Evolutionary conservation across 2,113 vertebrate genomes (phyloP), one percentile per base, ranked within the genome.

Genomic region (Myotis davidii): DNA sequence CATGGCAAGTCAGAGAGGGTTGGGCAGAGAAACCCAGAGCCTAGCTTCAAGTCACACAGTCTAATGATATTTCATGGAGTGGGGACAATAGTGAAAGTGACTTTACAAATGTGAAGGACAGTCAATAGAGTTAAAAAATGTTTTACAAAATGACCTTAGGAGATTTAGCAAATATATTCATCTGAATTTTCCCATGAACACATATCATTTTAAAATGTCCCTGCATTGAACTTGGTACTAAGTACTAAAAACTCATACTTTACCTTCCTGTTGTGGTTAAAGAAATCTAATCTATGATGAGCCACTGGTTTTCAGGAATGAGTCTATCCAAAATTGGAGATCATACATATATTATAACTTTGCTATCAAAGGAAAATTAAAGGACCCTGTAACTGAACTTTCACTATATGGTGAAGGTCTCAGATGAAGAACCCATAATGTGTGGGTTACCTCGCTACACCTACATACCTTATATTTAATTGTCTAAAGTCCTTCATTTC

Each of bases 71-170:
- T 84, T 95, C 76, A 91, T 77, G 59, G 45, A 92, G 39, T 48
- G 56, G 69, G 2, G 54, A 29, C 39, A 96, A 85, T 65, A 93
- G 70, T 90, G 69, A 97, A 97, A 95, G 42, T 93, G 69, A 91
- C 78, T 89, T 90, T 37, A 95, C 32, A 89, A 88, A 95, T 59
- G 73, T 50, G 72, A 85, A 90, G 72, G 73, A 37, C 61, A 86
- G 34, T 23, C 29, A 74, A 73, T 4, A 69, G 59, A 72, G 39
- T 64, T 50, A 5, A 52, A 77, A 25, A 61, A 77, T 52, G 77
- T 74, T 69, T 97, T 90, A 39, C 85, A 93, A 69, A 88, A 39
- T 34, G 67, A 48, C 32, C n/a, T 95, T 91, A 88, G 12, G 37
- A 59, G 84, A 73, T 89, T 64, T 42, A 89, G 52, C 45, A 94